Evolutionary conservation across 23 tunicate species (phyloP), one percentile per base, ranked within the genome.

Genomic region (Aplidium turbinatum): DNA sequence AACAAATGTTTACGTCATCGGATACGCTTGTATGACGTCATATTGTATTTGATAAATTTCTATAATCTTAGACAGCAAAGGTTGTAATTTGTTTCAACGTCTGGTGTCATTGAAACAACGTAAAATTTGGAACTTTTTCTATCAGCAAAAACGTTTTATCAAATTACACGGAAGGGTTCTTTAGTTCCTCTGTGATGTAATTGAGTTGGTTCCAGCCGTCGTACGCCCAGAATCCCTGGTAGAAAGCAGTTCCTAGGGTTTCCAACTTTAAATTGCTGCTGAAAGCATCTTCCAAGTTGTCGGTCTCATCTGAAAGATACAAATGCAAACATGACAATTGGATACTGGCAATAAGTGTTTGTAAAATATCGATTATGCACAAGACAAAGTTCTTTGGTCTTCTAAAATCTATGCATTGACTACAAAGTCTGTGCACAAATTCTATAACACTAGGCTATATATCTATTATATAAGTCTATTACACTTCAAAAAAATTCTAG

Each of bases 151-250:
- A 63, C 5, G 7, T 4, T n/a, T n/a, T n/a, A n/a, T n/a, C n/a
- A n/a, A 51, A 66, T 47, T 63, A 90, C 97, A 77, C 85, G 53
- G 38, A 83, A 1, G 97, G 97, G 46, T 90, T 90, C 36, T 90
- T 54, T 6, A 90, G 58, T 66, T 81, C 94, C 57, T 87, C 94
- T 0, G 97, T 90, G 51, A 90, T 83, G 75, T 90, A 90, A 47
- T 90, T 90, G 19, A 90, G 72, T 70, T 90, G 97, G 45, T 90
- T 90, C 97, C 97, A 90, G 4, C 97, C 97, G 63, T 90, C 97
- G 34, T 58, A 90, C 0, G 97, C 97, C 97, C 97, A 90, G 33
- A 90, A 50, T 2, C 97, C 97, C 45, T 90, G 97, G 31, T 90
- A 90, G 24, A 90, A 83, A 21, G 97, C 74, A 0, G 85, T 90